Evolutionary conservation across 2,113 vertebrate genomes (phyloP).

Genomic region (Ptychochromis oligacanthus): DNA sequence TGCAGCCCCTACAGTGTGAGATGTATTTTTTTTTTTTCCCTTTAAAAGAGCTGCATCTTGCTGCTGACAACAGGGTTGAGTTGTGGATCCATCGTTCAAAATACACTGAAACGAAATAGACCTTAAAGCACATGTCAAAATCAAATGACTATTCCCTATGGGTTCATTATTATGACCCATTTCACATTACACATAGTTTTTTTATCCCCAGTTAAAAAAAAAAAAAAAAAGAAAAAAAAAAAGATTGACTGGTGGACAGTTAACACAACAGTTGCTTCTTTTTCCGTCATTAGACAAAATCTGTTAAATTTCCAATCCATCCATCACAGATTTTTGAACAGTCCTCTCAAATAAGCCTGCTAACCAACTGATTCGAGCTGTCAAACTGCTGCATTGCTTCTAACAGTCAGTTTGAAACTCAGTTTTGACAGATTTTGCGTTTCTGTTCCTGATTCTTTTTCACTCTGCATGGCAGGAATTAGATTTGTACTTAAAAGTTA

Average conservation of each 20-base stretch:
- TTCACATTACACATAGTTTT: background rate
- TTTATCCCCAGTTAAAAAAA: background rate
- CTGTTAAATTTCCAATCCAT: background rate
- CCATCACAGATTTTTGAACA: background rate
- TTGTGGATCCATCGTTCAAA: background rate
- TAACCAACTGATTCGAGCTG: background rate
- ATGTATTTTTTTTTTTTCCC: background rate
- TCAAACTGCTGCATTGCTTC: background rate
- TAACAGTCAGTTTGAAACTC: background rate
- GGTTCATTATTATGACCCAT: background rate
- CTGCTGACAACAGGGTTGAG: too few species aligned
- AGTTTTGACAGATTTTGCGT: background rate
- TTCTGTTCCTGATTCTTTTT: background rate
- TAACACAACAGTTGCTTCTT: background rate
- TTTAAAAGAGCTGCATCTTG: background rate
- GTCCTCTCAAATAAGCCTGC: background rate
- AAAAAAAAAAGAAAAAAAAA: accelerated
- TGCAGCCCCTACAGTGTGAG: background rate
- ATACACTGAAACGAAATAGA: background rate
- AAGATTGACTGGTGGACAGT: background rate
- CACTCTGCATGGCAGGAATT: background rate
- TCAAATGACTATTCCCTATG: background rate
- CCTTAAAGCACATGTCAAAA: background rate
- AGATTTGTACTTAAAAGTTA: background rate
- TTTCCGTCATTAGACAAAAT: background rate